A percentile compares a stretch with the other conserved stretches of the same genome.
Conservation (phyloP, 2,113 vertebrate genomes). For the Prunella himalayana region DNA sequence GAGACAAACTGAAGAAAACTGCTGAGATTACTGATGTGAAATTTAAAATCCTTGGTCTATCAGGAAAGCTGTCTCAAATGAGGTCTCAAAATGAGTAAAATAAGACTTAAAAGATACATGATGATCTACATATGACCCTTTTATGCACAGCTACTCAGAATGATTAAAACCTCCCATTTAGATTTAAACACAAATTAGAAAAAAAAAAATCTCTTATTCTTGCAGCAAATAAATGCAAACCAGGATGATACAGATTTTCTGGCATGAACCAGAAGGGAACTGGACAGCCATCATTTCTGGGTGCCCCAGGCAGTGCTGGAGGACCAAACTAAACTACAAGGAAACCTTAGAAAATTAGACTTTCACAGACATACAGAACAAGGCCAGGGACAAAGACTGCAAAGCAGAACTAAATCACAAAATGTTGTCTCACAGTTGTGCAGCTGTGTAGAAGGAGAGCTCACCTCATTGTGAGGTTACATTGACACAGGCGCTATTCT, state of each 20-base stretch:
- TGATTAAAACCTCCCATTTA: not conserved
- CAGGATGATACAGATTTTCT: not conserved
- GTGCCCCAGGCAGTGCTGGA: not conserved
- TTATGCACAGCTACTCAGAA: not conserved
- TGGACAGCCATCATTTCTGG: not conserved
- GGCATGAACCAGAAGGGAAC: not conserved
- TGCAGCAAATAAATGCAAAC: not conserved
- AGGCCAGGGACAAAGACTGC: not conserved
- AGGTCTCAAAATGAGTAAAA: not conserved
- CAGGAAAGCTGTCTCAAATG: not conserved
- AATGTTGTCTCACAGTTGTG: not conserved
- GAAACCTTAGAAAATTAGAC: not conserved
- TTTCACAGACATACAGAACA: not conserved
- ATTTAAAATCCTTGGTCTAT: not conserved
- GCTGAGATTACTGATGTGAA: not conserved
- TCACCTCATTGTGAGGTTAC: not conserved
- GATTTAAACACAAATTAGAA: not conserved
- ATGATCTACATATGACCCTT: not conserved
- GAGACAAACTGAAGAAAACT: not conserved
- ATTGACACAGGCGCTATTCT: not conserved
- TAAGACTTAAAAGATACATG: not conserved
- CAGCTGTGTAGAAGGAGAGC: not conserved
- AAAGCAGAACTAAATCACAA: not conserved
- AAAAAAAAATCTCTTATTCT: not conserved
- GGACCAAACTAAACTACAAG: not conserved